A percentile compares a stretch with the other conserved stretches of the same genome.
Conservation (phyloP, 2,888 invertebrate species). For the Dasysyrphus albostriatus region DNA sequence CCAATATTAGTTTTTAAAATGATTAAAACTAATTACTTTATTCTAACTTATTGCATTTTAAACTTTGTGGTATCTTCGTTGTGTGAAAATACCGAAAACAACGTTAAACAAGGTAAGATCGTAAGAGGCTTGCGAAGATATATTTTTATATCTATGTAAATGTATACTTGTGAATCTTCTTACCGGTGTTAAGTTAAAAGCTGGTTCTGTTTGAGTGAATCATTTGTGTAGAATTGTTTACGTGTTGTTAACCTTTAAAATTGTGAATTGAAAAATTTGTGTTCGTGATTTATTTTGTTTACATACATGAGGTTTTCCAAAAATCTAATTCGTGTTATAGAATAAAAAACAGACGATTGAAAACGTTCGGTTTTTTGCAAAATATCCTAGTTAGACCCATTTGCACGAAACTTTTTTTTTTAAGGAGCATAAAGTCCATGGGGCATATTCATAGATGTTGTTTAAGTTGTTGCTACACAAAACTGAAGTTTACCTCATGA, state of each 20-base stretch:
- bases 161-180: too few relatives aligned
- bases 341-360: too few relatives aligned
- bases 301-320: constrained; percentile 25
- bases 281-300: constrained; percentile 24
- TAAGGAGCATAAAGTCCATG: too few relatives aligned
- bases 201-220: neutral
- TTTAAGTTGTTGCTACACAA: too few relatives aligned
- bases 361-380: too few relatives aligned
- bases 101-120: constrained; percentile 67
- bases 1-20: constrained; percentile 25
- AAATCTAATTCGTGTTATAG: neutral
- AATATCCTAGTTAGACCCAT: too few relatives aligned
- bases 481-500: too few relatives aligned
- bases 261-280: neutral
- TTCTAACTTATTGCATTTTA: constrained; percentile 47
- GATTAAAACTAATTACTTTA: constrained; percentile 43
- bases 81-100: constrained; percentile 46
- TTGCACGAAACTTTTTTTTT: too few relatives aligned
- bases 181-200: constrained; percentile 13
- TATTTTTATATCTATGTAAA: neutral
- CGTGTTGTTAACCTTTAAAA: constrained; percentile 35
- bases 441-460: too few relatives aligned
- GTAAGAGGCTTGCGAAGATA: neutral
- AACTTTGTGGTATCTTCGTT: constrained; percentile 36
- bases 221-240: constrained; percentile 11